Base-by-base conservation (phyloP, 2,113 vertebrate genomes). In the Corythornis madagascariensis region DNA sequence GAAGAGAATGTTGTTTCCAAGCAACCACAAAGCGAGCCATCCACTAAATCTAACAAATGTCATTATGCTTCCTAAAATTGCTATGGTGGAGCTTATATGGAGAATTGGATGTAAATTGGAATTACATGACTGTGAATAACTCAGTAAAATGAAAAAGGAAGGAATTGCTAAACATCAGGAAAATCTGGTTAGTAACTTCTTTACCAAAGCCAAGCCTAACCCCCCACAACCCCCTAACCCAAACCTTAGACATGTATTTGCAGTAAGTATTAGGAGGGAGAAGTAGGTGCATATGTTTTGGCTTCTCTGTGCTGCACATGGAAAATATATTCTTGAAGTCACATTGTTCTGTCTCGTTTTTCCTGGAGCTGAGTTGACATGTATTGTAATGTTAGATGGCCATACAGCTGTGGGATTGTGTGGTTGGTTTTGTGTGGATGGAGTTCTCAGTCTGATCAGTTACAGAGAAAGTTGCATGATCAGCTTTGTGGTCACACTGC, bases 191-290 rank as follows among this genome's bases (percentile, higher is more conserved):
- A 55, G 16, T 50, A 63, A 42, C 35, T 50, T 50, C 38, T 12
- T 89, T 67, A n/a, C 3, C 9, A 74, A 69, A 71, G 38, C 4
- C 7, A 66, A 60, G 16, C 10, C 0, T 1, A 35, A 25, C 10
- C 18, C 21, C 18, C 4, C 0, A 6, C 9, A 3, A n/a, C 18
- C 1, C 2, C 31, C 12, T 40, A 52, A 52, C 42, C 52, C 22
- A 40, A 24, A 55, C 21, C 28, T n/a, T 60, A 60, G 28, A 35
- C 2, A 2, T 38, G 6, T 35, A 53, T 55, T 55, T 70, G 38
- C 15, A 66, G 1, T 40, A 56, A 35, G 15, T n/a, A 56, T 67
- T 88, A 82, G 22, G 65, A 83, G 42, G 57, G 52, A 74, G 31
- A 71, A 17, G 11, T 40, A 2, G 16, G 43, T 74, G 18, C n/a